Evolutionary conservation across 2,113 vertebrate species (phyloP), one percentile per base, ranked within the genome.

Genomic region (Holacanthus passer): DNA sequence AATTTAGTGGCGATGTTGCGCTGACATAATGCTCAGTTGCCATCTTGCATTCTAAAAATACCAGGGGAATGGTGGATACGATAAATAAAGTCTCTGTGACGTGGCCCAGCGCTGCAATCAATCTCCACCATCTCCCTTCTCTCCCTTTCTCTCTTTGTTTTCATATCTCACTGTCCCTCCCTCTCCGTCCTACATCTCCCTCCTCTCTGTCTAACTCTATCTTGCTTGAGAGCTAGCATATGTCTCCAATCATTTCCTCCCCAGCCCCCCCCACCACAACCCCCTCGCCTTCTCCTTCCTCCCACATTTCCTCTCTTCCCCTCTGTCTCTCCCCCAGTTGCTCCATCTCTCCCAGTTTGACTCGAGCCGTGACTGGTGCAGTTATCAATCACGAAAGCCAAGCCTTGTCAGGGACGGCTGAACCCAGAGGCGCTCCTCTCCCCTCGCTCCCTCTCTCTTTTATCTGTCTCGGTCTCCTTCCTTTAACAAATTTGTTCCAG

Each of bases 401-500:
- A 97, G 97, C 95, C 96, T 97, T 97, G 97, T 98, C 97, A 97
- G 96, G 95, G 95, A 95, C 92, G 94, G 87, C 96, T 96, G 95
- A 96, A 97, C 95, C 85, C 96, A 95, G 89, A 85, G 84, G 91
- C 89, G 29, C 79, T 83, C 58, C 81, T 85, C 74, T 86, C 81
- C 80, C 72, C 77, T 83, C 83, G 12, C 58, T 73, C 74, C 35
- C 87, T 74, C 83, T 70, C 75, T 79, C 84, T 81, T 91, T 88
- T 90, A 94, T 93, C 89, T 91, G 83, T 91, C 90, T 89, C 87
- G 59, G 79, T 81, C 92, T 92, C 88, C 88, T 92, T 99, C 97
- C 97, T 97, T 99, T 97, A 98, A 98, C 97, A 98, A 98, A 99
- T 99, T 99, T 99, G 98, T 99, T 99, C 97, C 97, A 98, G 97